Evolutionary conservation across 1,140 invertebrate species (phyloP).

Genomic region (Monomorium pharaonis): DNA sequence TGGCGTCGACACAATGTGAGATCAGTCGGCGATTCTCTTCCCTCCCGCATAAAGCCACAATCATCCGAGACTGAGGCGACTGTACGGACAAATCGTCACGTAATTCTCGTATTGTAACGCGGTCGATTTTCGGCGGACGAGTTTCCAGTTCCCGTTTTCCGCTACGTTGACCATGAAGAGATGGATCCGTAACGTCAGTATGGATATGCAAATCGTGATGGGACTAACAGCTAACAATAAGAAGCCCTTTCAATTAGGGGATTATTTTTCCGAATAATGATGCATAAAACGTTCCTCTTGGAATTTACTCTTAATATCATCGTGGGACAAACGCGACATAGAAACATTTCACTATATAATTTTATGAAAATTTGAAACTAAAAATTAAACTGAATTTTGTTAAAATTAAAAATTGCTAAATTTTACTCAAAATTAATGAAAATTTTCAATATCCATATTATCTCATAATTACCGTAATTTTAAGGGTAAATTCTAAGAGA

Average conservation of each 20-base stretch:
- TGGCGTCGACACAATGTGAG: constrained; percentile 61
- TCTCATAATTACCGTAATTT: no score
- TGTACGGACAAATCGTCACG: constrained; percentile 69
- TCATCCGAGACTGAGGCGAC: constrained; percentile 65
- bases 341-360: no score
- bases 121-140: constrained; percentile 7
- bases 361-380: no score
- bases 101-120: constrained; percentile 69
- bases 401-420: no score
- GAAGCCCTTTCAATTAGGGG: background rate
- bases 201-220: background rate
- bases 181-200: constrained; percentile 9
- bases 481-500: no score
- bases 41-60: constrained; percentile 9
- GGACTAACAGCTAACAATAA: background rate
- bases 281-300: background rate
- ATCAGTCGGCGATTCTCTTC: constrained; percentile 64
- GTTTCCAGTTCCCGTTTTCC: background rate
- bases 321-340: no score
- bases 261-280: background rate
- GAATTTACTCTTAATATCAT: no score
- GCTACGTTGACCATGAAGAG: background rate
- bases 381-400: no score
- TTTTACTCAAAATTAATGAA: no score
- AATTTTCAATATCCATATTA: no score